Evolutionary conservation across 2,888 invertebrate species (phyloP).

Genomic region (Hybos culiciformis): DNA sequence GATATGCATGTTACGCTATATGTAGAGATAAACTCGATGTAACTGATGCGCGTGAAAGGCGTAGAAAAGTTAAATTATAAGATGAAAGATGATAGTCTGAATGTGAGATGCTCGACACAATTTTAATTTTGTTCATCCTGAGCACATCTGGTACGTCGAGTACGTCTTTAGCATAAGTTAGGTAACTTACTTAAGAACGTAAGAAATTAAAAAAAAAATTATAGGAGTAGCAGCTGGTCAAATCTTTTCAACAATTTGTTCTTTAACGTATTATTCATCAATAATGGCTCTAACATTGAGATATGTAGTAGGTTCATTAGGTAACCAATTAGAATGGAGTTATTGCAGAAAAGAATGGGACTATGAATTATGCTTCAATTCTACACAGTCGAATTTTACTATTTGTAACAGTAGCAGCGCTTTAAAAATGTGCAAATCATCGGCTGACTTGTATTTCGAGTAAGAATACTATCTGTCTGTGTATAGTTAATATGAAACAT

Average conservation of each 20-base stretch:
- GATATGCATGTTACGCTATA: background rate
- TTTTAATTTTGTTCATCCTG: too few relatives aligned
- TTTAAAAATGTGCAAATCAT: slow-evolving; percentile 12
- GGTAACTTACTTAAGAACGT: background rate
- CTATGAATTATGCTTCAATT: slow-evolving; percentile 27
- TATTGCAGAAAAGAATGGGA: slow-evolving; percentile 42
- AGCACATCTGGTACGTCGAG: too few relatives aligned
- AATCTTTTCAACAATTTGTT: slow-evolving; percentile 39
- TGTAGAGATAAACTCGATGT: background rate
- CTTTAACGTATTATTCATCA: slow-evolving; percentile 51
- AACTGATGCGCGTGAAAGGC: too few relatives aligned
- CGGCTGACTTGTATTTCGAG: slow-evolving; percentile 36
- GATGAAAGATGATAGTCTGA: too few relatives aligned
- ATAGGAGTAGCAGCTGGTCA: slow-evolving; percentile 45
- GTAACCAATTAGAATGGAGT: slow-evolving; percentile 47
- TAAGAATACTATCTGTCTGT: slow-evolving; percentile 19
- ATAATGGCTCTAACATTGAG: slow-evolving; percentile 51
- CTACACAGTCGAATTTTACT: too few relatives aligned
- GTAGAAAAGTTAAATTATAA: too few relatives aligned
- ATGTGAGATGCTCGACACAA: too few relatives aligned
- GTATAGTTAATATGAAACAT: background rate
- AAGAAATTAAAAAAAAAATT: background rate
- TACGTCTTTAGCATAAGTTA: background rate
- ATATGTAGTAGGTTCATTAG: slow-evolving; percentile 49
- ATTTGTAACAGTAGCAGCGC: slow-evolving; percentile 11